Evolutionary conservation across 2,797 vertebrate genomes (phyloP).

Genomic region (Lepilemur septentrionalis): DNA sequence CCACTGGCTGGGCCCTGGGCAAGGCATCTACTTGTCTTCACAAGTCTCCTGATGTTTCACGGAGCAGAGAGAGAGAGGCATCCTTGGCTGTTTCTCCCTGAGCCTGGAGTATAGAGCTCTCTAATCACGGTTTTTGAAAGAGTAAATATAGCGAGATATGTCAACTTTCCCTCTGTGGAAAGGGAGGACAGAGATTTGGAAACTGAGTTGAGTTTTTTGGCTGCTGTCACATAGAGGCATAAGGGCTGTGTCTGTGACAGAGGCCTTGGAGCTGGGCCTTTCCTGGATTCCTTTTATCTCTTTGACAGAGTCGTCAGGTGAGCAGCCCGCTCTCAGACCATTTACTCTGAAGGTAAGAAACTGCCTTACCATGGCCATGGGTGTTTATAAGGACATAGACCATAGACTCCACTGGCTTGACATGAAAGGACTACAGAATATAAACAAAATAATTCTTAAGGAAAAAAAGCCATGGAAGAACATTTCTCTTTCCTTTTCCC

Average conservation of each 20-base stretch:
- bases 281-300: neutral
- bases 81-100: neutral
- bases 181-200: neutral
- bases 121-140: neutral
- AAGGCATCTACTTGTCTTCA: neutral
- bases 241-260: neutral
- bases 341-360: neutral
- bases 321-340: neutral
- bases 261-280: neutral
- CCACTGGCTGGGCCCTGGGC: neutral
- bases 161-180: neutral
- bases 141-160: neutral
- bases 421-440: neutral
- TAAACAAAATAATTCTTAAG: neutral
- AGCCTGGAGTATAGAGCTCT: neutral
- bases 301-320: neutral
- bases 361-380: neutral
- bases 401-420: neutral
- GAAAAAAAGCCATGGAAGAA: neutral
- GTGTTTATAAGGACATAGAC: neutral
- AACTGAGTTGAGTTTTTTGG: neutral
- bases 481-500: neutral
- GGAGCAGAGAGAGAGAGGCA: neutral
- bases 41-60: neutral
- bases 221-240: neutral